Evolutionary conservation across 2,113 vertebrate genomes (phyloP), one percentile per base, ranked within the genome.

Genomic region (Vireo altiloquus): DNA sequence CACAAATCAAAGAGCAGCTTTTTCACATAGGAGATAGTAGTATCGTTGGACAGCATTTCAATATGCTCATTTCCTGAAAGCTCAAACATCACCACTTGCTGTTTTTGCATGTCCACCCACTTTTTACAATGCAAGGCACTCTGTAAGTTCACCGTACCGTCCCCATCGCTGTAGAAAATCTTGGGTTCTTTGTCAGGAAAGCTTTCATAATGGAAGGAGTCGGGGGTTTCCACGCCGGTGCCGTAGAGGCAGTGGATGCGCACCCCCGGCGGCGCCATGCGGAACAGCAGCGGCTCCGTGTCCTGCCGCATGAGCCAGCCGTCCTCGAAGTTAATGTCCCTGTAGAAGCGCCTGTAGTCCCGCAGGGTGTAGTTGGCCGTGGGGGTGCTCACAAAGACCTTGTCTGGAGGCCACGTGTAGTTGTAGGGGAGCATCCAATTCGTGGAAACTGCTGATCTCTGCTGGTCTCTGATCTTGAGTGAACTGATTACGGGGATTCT

Each of bases 301-400:
- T 99, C 98, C 95, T 99, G 97, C 11, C 99, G 95, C 99, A 99
- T 99, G 18, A 98, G 65, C 99, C 99, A 99, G 89, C 99, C 99
- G 0, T 99, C 99, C 60, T 98, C 94, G 22, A 99, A 99, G 28
- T 76, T 91, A 1, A 99, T 98, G 96, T 99, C 99, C 28, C 90
- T 77, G 97, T 98, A 99, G 97, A 99, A 98, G 9, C 61, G 96
- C 28, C 59, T 31, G 92, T 99, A 99, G 94, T 99, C 99, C 56
- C 27, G 92, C 31, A 99, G 95, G 0, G 99, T 99, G 96, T 99
- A 99, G 97, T 99, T 99, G n/a, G 96, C 59, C 0, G 81, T 98
- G n/a, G 99, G 98, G 0, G 99, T 99, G 88, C 94, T 98, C 10
- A 99, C 97, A 23, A 99, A 98, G 4, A 99, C 97, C 97, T 99